Percentiles rank a stretch among this genome's conserved stretches.
Conservation (phyloP, 2,113 vertebrate species). For the Gobio gobio region DNA sequence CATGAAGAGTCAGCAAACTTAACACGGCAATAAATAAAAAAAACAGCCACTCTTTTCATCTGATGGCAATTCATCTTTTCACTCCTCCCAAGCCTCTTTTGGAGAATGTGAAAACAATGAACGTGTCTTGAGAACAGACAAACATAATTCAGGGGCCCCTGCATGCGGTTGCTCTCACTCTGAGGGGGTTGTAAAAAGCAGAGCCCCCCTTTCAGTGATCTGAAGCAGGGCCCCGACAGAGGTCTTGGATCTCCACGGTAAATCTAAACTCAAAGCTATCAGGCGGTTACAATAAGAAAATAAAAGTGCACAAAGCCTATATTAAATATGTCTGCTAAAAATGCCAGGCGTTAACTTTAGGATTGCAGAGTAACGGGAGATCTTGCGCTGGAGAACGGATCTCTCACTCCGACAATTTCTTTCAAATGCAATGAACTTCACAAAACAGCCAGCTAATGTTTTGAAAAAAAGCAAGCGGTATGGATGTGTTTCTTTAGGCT, state of each 20-base stretch:
- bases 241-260: constrained; percentile 16
- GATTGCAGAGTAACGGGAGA: constrained; percentile 10
- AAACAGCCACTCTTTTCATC: constrained; percentile 21
- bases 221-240: constrained; percentile 18
- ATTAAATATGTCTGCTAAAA: constrained; percentile 2
- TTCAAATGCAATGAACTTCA: constrained; percentile 12
- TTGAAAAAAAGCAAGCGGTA: constrained; percentile 35
- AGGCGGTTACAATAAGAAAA: constrained; percentile 22
- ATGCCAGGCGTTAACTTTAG: not conserved
- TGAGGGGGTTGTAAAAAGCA: constrained; percentile 29
- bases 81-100: constrained; percentile 30
- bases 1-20: constrained; percentile 37
- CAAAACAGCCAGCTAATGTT: constrained; percentile 40
- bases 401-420: not conserved
- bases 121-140: constrained; percentile 33
- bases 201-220: constrained; percentile 21
- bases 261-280: constrained; percentile 25
- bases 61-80: constrained; percentile 46
- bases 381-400: not conserved
- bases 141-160: constrained; percentile 43
- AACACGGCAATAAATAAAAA: constrained; percentile 7
- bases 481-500: constrained; percentile 53
- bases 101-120: constrained; percentile 43
- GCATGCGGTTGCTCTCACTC: constrained; percentile 35
- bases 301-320: not conserved